A percentile compares a stretch with the other conserved stretches of the same genome.
phyloP scores from a whole-genome alignment of 2,113 vertebrate species.

The Neodontobutis hainanensis region DNA sequence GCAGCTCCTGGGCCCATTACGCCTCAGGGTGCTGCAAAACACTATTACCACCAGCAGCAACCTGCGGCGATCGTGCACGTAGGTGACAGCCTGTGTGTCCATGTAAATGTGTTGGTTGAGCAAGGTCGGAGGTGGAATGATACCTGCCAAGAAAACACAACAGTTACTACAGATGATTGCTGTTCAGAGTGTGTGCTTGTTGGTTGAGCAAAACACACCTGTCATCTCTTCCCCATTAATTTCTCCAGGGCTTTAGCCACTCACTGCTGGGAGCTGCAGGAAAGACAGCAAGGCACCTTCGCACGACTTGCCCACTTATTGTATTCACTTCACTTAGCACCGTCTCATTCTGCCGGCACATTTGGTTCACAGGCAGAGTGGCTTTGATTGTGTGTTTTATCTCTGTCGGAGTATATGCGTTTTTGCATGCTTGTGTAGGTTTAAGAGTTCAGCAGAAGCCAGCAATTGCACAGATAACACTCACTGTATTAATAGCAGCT shows the following conservation, averaged over 20 bases:
- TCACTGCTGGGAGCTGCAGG: slow-evolving; percentile 33
- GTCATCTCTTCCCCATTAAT: slow-evolving; percentile 54
- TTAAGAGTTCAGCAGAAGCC: slow-evolving; percentile 1
- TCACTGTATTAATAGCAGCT: slow-evolving; percentile 3
- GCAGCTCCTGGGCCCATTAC: slow-evolving; percentile 68
- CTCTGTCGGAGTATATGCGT: not conserved
- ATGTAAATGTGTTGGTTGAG: slow-evolving; percentile 43
- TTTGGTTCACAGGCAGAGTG: slow-evolving; percentile 24
- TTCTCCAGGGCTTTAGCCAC: slow-evolving; percentile 41
- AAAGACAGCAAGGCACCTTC: slow-evolving; percentile 30
- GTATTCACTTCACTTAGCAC: slow-evolving; percentile 39
- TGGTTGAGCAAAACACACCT: slow-evolving; percentile 27
- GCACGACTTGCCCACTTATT: slow-evolving; percentile 23
- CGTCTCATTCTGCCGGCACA: slow-evolving; percentile 25
- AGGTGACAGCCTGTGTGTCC: slow-evolving; percentile 30
- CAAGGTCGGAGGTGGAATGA: slow-evolving; percentile 39
- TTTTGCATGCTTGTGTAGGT: not conserved
- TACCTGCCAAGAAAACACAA: slow-evolving; percentile 37
- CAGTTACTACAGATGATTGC: slow-evolving; percentile 18
- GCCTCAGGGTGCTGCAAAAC: slow-evolving; percentile 69
- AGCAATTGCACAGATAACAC: not conserved
- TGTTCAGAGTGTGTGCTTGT: slow-evolving; percentile 18
- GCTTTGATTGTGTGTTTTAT: slow-evolving; percentile 46
- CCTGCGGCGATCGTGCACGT: slow-evolving; percentile 35
- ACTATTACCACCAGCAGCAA: slow-evolving; percentile 62